Evolutionary conservation across 2,797 vertebrate genomes (phyloP).

Genomic region (Pipistrellus kuhlii): DNA sequence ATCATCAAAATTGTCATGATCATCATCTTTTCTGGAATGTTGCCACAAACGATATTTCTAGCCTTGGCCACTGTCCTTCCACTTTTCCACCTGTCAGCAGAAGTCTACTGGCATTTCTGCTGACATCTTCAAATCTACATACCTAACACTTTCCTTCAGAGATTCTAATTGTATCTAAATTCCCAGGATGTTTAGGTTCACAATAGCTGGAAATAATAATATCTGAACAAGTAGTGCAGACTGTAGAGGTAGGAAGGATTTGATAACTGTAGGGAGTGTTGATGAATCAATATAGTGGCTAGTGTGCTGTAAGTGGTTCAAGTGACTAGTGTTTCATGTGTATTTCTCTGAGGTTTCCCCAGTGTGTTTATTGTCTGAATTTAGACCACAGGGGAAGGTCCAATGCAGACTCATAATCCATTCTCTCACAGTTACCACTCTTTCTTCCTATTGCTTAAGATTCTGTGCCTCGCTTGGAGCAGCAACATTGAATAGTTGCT

Average conservation of each 20-base stretch:
- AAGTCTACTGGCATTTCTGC: background rate
- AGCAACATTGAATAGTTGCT: background rate
- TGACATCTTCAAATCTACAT: background rate
- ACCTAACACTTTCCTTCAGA: background rate
- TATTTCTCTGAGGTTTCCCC: background rate
- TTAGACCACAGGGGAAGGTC: background rate
- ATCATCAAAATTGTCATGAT: background rate
- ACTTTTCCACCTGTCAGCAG: background rate
- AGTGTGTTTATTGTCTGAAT: background rate
- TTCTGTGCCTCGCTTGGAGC: background rate
- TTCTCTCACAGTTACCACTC: background rate
- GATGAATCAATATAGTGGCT: background rate
- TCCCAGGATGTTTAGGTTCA: background rate
- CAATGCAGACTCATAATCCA: background rate
- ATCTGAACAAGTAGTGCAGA: background rate
- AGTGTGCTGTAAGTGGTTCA: background rate
- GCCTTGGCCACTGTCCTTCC: background rate
- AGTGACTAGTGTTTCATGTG: background rate
- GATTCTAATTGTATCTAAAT: conserved; percentile 2
- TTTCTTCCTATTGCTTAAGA: background rate
- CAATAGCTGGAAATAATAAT: background rate
- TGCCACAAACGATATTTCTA: background rate
- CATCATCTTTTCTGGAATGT: background rate
- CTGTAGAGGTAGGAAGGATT: background rate
- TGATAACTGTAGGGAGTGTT: background rate